Conservation (phyloP, 2,888 invertebrate genomes). For the Anorthoa munda region DNA sequence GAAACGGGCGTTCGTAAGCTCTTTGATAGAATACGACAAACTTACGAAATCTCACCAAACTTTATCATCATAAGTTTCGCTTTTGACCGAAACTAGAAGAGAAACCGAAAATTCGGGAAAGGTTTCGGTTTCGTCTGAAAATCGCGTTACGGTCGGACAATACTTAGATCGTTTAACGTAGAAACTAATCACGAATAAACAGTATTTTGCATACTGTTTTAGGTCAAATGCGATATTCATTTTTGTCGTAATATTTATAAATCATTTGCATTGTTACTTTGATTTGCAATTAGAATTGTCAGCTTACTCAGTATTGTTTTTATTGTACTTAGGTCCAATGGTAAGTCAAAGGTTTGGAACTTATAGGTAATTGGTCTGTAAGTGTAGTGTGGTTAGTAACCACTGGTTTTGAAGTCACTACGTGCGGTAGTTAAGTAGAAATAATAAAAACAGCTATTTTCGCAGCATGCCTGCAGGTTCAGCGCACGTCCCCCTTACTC, state of each 20-base stretch:
- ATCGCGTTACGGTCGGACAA: conserved; percentile 17
- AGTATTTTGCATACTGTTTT: conserved; percentile 79
- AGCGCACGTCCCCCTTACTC: not conserved
- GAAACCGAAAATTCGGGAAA: not conserved
- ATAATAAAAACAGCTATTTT: not conserved
- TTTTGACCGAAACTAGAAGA: not conserved
- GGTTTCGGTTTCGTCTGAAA: conserved; percentile 2
- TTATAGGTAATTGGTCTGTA: conserved; percentile 63
- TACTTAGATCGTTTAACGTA: conserved; percentile 57
- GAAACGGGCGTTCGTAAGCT: not conserved
- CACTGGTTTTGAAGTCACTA: conserved; percentile 42
- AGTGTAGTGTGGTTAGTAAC: conserved; percentile 66
- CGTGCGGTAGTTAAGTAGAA: not conserved
- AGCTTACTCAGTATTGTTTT: conserved; percentile 73
- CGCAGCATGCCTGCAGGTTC: not conserved
- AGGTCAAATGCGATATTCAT: conserved; percentile 65
- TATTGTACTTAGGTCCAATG: conserved; percentile 70
- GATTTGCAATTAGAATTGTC: conserved; percentile 54
- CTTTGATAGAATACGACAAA: conserved; percentile 1
- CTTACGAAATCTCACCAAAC: not conserved
- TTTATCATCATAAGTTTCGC: conserved; percentile 1
- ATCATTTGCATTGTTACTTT: conserved; percentile 60
- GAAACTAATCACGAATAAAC: conserved; percentile 61
- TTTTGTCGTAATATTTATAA: conserved; percentile 64
- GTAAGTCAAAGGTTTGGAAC: conserved; percentile 58